These are phyloP conservation scores for Limnephilus auricula DNA, from an alignment of 2,888 invertebrate species.

Conservation along the genomic window DNA sequence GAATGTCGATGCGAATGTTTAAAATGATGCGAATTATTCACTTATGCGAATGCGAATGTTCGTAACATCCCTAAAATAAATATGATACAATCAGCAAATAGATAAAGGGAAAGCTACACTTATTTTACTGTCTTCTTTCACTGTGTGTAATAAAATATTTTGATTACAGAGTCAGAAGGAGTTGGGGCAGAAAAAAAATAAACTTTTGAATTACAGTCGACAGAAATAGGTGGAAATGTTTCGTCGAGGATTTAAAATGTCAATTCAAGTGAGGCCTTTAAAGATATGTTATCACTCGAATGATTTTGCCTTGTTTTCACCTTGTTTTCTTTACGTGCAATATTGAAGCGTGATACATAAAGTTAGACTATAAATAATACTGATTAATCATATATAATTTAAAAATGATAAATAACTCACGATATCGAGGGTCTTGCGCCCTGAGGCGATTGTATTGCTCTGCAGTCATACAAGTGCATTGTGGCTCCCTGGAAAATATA, in stretches of 20 bases:
- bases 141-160: not conserved
- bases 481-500: slow-evolving; percentile 83
- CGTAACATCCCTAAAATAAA: too few relatives aligned
- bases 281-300: too few relatives aligned
- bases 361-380: not conserved
- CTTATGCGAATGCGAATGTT: too few relatives aligned
- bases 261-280: too few relatives aligned
- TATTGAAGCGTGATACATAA: too few relatives aligned
- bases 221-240: too few relatives aligned
- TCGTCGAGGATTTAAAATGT: too few relatives aligned
- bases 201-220: not conserved
- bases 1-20: too few relatives aligned
- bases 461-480: slow-evolving; percentile 96
- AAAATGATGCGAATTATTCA: too few relatives aligned
- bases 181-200: not conserved
- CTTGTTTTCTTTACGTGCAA: too few relatives aligned
- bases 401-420: slow-evolving; percentile 71
- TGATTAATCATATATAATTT: not conserved
- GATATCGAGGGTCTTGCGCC: slow-evolving; percentile 89
- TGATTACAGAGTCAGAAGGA: too few relatives aligned
- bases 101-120: not conserved
- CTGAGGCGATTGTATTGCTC: slow-evolving; percentile 93
- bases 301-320: too few relatives aligned
- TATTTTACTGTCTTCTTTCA: not conserved
- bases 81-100: not conserved